Evolutionary conservation across 2,888 invertebrate genomes (phyloP), one percentile per base, ranked within the genome.

Genomic region (Axea sp.): DNA sequence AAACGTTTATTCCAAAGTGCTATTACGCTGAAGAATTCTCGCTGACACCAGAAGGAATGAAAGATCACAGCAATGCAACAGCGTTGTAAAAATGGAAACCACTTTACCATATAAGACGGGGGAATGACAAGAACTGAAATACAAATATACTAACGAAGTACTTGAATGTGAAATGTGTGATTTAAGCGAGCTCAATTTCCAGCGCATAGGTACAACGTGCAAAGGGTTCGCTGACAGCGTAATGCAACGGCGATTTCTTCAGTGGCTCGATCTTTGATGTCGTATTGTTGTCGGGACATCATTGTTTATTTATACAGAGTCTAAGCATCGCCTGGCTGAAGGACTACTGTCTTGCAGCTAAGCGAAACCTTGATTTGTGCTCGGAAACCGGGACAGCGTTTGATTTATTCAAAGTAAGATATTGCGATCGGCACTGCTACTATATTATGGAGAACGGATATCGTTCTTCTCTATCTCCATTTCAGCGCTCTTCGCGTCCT

Each of bases 401-500:
- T 85, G 84, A 85, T 86, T 86, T 85, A 85, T 85, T 85, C 82
- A 83, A 84, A 82, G 84, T 84, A 85, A 86, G 83, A 85, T 85
- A 85, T 85, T 83, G 85, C 85, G 82, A 85, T 84, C 82, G 80
- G 76, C 78, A 67, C 78, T 71, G 82, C 81, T 78, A 83, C 84
- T 84, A 84, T 84, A 85, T 85, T 85, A 85, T 80, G 77, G 77
- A 73, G 72, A 74, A 75, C 73, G 81, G 78, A 81, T 76, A 80
- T 78, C 79, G 80, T 75, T 81, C 76, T 76, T 78, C 76, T 78
- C 77, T 73, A 78, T 72, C 59, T 68, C 75, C 78, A 72, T 57
- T 76, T 76, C 69, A 43, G 73, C 60, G 69, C 68, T 31, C 68
- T 41, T 26, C 59, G 51, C 35, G 30, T 47, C 47, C 31, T 49